phyloP scores from a whole-genome alignment of 2,888 invertebrate species.

The Leptinotarsa haldemani region DNA sequence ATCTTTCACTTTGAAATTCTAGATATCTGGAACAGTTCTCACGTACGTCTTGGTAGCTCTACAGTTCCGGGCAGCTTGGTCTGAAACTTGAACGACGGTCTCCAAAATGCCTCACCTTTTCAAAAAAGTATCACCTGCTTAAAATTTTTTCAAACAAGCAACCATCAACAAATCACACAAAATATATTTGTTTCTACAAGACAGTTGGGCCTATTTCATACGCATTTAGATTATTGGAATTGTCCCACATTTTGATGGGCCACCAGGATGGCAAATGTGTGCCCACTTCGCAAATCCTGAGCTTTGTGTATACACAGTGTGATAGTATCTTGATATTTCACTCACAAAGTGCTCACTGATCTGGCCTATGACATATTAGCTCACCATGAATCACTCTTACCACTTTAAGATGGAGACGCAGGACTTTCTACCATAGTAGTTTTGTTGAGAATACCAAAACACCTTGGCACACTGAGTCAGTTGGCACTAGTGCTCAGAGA shows the following conservation, averaged over 20 bases:
- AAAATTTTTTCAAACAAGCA: background rate
- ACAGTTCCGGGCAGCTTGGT: slow-evolving; percentile 50
- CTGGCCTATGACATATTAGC: slow-evolving; percentile 51
- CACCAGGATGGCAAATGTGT: slow-evolving; percentile 51
- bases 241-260: background rate
- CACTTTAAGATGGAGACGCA: slow-evolving; percentile 56
- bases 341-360: slow-evolving; percentile 50
- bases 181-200: background rate
- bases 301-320: slow-evolving; percentile 56
- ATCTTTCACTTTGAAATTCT: slow-evolving; percentile 22
- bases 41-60: slow-evolving; percentile 55
- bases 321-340: slow-evolving; percentile 46
- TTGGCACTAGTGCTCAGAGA: slow-evolving; percentile 53
- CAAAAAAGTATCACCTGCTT: background rate
- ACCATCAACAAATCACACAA: background rate
- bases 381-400: slow-evolving; percentile 55
- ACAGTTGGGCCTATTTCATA: background rate
- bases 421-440: slow-evolving; percentile 52
- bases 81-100: slow-evolving; percentile 15
- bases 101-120: background rate
- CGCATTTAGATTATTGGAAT: background rate
- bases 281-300: slow-evolving; percentile 54
- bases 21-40: slow-evolving; percentile 54
- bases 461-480: slow-evolving; percentile 55
- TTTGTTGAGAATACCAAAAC: slow-evolving; percentile 53